Evolutionary conservation across 2,113 vertebrate species (phyloP).

Genomic region (Passer domesticus): DNA sequence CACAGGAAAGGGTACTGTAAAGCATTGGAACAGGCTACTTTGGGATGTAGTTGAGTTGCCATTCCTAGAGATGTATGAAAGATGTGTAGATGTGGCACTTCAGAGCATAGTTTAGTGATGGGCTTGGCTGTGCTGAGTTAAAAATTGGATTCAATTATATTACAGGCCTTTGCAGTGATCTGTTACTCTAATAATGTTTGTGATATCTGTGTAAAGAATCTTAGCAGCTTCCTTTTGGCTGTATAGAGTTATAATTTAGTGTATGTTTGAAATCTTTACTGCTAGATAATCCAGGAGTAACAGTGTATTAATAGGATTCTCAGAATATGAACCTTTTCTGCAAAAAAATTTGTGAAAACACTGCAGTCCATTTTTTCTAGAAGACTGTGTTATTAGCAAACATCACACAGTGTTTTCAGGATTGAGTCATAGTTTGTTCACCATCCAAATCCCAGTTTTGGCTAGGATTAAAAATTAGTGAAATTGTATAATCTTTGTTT

Average conservation of each 20-base stretch:
- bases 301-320: not conserved
- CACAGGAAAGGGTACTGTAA: not conserved
- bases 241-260: not conserved
- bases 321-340: not conserved
- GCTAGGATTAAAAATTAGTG: not conserved
- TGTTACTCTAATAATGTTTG: not conserved
- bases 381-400: not conserved
- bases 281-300: not conserved
- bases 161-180: not conserved
- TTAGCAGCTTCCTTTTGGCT: not conserved
- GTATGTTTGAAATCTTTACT: not conserved
- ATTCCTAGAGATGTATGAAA: not conserved
- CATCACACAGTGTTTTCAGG: not conserved
- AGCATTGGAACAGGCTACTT: not conserved
- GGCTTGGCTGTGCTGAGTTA: not conserved
- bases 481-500: constrained; percentile 24
- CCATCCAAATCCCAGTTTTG: not conserved
- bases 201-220: not conserved
- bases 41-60: not conserved
- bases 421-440: not conserved
- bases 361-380: not conserved
- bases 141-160: not conserved
- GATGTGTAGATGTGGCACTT: not conserved
- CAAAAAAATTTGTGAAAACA: not conserved
- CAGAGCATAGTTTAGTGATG: not conserved